These are phyloP conservation scores for Tinea semifulvella DNA, from an alignment of 2,888 invertebrate species.

Conservation along the genomic window DNA sequence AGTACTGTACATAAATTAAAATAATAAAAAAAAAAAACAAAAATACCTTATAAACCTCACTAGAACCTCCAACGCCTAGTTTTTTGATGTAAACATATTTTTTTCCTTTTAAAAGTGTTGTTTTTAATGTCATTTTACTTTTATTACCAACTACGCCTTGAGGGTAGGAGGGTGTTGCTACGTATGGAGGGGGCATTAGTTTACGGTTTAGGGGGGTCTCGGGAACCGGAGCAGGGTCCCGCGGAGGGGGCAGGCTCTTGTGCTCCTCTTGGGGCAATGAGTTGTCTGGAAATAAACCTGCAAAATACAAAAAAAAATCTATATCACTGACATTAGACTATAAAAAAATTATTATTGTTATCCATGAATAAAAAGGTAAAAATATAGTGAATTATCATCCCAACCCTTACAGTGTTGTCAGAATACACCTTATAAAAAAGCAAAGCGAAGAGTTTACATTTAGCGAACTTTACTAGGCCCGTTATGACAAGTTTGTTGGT, in stretches of 20 bases:
- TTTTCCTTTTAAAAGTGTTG: constrained; percentile 73
- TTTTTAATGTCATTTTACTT: constrained; percentile 50
- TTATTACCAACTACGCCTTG: constrained; percentile 37
- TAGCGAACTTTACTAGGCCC: too few relatives aligned
- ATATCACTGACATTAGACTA: too few relatives aligned
- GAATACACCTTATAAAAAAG: too few relatives aligned
- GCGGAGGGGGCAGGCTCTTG: constrained; percentile 15
- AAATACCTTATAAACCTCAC: constrained; percentile 75
- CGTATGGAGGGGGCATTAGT: constrained; percentile 34
- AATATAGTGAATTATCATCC: too few relatives aligned
- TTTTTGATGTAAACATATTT: constrained; percentile 78
- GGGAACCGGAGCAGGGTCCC: constrained; percentile 21
- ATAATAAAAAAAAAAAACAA: not conserved
- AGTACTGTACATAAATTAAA: not conserved
- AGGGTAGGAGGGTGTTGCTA: constrained; percentile 53
- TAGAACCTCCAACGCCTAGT: constrained; percentile 90
- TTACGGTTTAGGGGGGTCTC: constrained; percentile 45
- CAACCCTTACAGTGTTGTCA: too few relatives aligned
- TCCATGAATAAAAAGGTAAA: too few relatives aligned
- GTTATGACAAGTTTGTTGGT: too few relatives aligned
- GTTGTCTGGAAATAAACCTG: constrained; percentile 19
- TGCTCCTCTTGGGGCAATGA: constrained; percentile 18
- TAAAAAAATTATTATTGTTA: too few relatives aligned
- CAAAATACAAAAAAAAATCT: too few relatives aligned
- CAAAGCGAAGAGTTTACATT: too few relatives aligned